These are phyloP conservation scores for Pseudoips prasinana DNA, from an alignment of 2,888 invertebrate genomes.

Conservation along the genomic window DNA sequence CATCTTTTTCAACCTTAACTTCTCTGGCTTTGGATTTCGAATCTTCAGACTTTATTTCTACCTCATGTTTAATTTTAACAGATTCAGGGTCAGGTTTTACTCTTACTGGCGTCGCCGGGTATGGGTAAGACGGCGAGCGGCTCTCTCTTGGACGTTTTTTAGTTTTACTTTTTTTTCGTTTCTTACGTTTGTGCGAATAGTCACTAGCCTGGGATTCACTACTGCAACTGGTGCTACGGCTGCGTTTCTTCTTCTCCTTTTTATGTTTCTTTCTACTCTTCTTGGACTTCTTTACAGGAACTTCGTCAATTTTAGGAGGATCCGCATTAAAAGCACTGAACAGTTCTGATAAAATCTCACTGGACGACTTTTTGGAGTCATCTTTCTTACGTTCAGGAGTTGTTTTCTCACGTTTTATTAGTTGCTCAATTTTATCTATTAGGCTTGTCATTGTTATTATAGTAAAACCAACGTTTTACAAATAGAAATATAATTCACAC, in stretches of 20 bases:
- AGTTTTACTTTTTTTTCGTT: conserved; percentile 80
- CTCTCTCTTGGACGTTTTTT: conserved; percentile 54
- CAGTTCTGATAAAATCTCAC: conserved; percentile 91
- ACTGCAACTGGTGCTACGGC: conserved; percentile 64
- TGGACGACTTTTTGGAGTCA: conserved; percentile 84
- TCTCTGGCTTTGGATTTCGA: conserved; percentile 39
- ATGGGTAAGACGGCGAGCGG: conserved; percentile 44
- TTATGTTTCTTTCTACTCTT: conserved; percentile 84
- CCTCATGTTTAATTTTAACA: conserved; percentile 35
- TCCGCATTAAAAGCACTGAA: conserved; percentile 90
- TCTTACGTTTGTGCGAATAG: conserved; percentile 79
- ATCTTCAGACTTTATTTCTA: conserved; percentile 36
- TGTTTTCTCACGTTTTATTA: conserved; percentile 72
- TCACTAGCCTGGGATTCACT: conserved; percentile 67
- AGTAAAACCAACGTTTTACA: conserved; percentile 4
- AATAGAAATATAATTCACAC: conserved; percentile 14
- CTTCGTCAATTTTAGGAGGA: conserved; percentile 81
- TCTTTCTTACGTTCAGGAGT: conserved; percentile 71
- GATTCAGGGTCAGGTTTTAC: conserved; percentile 44
- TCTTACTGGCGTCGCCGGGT: conserved; percentile 50
- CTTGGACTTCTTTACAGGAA: conserved; percentile 66
- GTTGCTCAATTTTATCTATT: conserved; percentile 68
- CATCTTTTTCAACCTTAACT: conserved; percentile 34
- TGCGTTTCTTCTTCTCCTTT: conserved; percentile 80
- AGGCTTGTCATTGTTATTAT: conserved; percentile 55